Base-by-base conservation (phyloP, 2,113 vertebrate species). In the Serinus canaria region DNA sequence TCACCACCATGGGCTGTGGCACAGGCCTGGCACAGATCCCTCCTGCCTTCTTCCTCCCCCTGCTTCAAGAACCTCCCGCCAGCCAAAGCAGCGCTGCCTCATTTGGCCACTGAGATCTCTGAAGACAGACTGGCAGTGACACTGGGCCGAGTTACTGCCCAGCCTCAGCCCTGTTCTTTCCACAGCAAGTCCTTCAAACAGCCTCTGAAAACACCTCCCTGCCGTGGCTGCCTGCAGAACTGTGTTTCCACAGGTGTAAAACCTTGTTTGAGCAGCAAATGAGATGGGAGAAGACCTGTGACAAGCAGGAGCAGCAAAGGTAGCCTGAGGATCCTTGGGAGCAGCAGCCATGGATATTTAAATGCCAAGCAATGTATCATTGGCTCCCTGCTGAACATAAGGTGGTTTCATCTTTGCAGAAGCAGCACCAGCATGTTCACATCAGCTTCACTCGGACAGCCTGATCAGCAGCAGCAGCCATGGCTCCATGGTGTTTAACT, bases 351-450 rank as follows among this genome's bases (percentile, higher is more conserved):
- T 5, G n/a, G 84, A 28, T 69, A 63, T 70, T 79, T 69, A 88
- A 91, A 94, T 33, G 55, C 85, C 82, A 67, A 91, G 79, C 23
- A 47, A 59, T 20, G 59, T 35, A 58, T 77, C 67, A 77, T 92
- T 77, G 92, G 79, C 90, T 96, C 72, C 96, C 90, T 0, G 7
- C 87, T 90, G 87, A 93, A 96, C 52, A 5, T 3, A 11, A 86
- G 80, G 83, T 30, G 76, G 85, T 86, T 92, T 94, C 90, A 78
- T 78, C 90, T 70, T 78, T 63, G 87, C 85, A 80, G 63, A 86
- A 86, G 82, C 67, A 95, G 87, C 72, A 94, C 68, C 87, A 95
- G 82, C 43, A 52, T 9, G 62, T 70, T 95, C 78, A 50, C 78
- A 78, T 59, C 93, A 87, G n/a, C 82, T 47, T 49, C 43, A 1